phyloP scores from a whole-genome alignment of 2,797 vertebrate genomes.

The Avahi laniger region DNA sequence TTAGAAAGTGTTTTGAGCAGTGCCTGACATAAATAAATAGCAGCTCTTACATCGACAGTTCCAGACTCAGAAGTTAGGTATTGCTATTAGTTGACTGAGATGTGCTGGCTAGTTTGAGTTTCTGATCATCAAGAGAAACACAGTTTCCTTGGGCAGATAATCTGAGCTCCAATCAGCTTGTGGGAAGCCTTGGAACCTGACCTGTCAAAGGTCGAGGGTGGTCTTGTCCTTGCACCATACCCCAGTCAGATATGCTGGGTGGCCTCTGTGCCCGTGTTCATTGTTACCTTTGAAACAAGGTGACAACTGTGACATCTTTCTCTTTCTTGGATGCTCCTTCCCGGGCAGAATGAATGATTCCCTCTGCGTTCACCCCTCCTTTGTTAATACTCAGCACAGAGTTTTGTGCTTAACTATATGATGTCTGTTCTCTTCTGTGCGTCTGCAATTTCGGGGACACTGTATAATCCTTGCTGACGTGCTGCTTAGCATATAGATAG shows the following conservation, averaged over 20 bases:
- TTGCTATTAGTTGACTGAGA: neutral
- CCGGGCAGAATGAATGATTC: neutral
- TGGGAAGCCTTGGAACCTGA: neutral
- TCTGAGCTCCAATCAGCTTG: neutral
- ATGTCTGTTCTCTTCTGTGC: neutral
- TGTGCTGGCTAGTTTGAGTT: neutral
- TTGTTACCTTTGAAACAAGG: neutral
- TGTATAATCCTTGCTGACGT: neutral
- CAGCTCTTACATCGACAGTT: neutral
- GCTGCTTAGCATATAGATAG: neutral
- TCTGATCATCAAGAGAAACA: neutral
- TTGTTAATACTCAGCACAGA: neutral
- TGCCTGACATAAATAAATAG: neutral
- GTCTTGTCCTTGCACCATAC: neutral
- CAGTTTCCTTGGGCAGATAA: neutral
- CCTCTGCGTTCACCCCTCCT: neutral
- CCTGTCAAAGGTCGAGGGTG: neutral
- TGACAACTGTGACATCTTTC: neutral
- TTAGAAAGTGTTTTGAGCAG: neutral
- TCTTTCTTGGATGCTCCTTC: neutral
- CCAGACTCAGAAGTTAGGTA: neutral
- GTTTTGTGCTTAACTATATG: neutral
- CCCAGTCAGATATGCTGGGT: neutral
- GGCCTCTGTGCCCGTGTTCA: neutral
- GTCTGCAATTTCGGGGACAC: neutral